Evolutionary conservation across 2,797 vertebrate genomes (phyloP), one percentile per base, ranked within the genome.

Genomic region (Urocyon cinereoargenteus): DNA sequence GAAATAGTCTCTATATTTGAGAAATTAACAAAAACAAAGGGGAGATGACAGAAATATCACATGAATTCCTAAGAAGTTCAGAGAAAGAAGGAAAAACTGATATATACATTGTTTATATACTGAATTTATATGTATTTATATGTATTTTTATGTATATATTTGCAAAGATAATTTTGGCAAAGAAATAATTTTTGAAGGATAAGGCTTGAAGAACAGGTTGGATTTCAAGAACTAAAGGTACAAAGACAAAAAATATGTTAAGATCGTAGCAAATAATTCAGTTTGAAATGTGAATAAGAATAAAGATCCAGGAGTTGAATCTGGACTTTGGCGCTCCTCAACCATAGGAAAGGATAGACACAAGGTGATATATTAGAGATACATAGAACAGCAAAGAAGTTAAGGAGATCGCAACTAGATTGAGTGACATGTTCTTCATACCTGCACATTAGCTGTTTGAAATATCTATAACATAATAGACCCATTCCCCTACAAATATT

Each of bases 21-120:
- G 16, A 96, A 96, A 92, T 24, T 91, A 68, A 93, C 49, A 83
- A 51, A 94, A 93, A 68, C 66, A 40, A 34, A 92, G n/a, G 14
- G 86, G 16, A 97, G 22, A 57, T 18, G n/a, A 84, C 51, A 40
- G 15, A 93, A 86, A 86, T 51, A 86, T 1, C 28, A n/a, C 34
- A 75, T 84, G 49, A 96, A 90, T 53, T 94, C 5, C 24, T 61
- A 86, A 81, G 34, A 96, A 64, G 21, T 95, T 94, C 40, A 91
- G 57, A 91, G 61, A 87, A 86, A 66, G 55, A 66, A 72, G 40
- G 61, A 90, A 73, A 36, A 94, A 49, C 19, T 16, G 62, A 72
- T 19, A 82, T 90, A 62, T 21, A 68, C 1, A 82, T 0, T 72
- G 3, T 83, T 90, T 87, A 57, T 40, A 78, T 34, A 62, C 85